These are phyloP conservation scores for Urocyon cinereoargenteus DNA, from an alignment of 2,797 vertebrate species.

Conservation along the genomic window DNA sequence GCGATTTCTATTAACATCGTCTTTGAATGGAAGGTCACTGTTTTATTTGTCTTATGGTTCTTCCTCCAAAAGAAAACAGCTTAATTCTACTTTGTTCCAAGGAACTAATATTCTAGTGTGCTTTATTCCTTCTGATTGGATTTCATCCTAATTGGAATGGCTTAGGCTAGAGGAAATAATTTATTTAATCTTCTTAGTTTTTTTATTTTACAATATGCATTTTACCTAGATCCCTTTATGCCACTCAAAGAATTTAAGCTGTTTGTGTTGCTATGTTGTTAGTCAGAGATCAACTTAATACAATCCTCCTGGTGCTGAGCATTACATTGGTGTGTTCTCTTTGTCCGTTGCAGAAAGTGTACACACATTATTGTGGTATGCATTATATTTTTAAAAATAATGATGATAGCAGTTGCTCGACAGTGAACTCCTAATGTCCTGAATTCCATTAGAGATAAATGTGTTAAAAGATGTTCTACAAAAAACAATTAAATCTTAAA, in stretches of 20 bases:
- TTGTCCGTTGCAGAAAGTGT: background rate
- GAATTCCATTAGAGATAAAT: background rate
- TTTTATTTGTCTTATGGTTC: background rate
- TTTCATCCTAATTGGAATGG: conserved; percentile 54
- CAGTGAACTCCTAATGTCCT: background rate
- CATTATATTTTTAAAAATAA: background rate
- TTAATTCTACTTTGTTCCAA: conserved; percentile 38
- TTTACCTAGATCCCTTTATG: conserved; percentile 20
- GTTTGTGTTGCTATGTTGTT: background rate
- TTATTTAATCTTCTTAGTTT: conserved; percentile 50
- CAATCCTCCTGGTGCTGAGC: background rate
- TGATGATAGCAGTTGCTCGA: background rate
- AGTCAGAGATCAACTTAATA: background rate
- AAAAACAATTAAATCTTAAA: background rate
- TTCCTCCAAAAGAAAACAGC: conserved; percentile 52
- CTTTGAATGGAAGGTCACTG: conserved; percentile 41
- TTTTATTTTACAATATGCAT: background rate
- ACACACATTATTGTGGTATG: background rate
- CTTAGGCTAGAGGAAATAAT: conserved; percentile 47
- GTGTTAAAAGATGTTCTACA: background rate
- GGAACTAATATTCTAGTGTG: conserved; percentile 29
- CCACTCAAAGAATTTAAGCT: conserved; percentile 42
- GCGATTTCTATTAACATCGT: background rate
- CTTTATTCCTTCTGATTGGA: conserved; percentile 55
- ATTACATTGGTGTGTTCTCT: background rate